phyloP scores from a whole-genome alignment of 64 coral and sea anemone species.

The Dendronephthya gigantea region DNA sequence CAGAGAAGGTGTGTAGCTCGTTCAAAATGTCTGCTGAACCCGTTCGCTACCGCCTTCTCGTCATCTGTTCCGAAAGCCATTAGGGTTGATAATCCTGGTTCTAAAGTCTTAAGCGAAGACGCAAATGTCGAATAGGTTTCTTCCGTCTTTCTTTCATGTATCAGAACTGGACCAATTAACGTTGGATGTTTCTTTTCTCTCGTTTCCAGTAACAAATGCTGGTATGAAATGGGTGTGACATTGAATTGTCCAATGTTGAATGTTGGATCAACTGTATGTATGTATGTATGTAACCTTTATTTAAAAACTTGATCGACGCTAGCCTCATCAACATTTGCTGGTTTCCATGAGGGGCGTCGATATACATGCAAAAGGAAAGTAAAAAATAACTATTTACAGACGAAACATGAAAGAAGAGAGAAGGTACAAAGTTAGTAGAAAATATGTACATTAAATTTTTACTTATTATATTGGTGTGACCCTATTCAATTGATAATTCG shows the following conservation, averaged over 20 bases:
- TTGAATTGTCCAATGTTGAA: neutral
- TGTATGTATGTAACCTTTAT: too few species aligned
- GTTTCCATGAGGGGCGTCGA: too few species aligned
- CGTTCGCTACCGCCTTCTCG: slow-evolving; percentile 33
- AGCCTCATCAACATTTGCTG: too few species aligned
- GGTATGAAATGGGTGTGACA: neutral
- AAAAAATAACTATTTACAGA: too few species aligned
- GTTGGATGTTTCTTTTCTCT: slow-evolving; percentile 21
- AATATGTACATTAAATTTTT: too few species aligned
- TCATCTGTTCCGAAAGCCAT: slow-evolving; percentile 49
- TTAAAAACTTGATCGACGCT: too few species aligned
- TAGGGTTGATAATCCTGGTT: slow-evolving; percentile 18
- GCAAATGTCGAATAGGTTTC: slow-evolving; percentile 25
- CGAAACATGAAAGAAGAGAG: too few species aligned
- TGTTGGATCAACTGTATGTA: neutral
- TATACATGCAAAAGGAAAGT: too few species aligned
- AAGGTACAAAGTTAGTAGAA: too few species aligned
- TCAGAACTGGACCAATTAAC: slow-evolving; percentile 38
- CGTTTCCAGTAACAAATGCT: neutral
- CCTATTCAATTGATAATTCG: too few species aligned
- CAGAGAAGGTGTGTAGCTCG: slow-evolving; percentile 34
- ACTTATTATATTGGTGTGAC: too few species aligned
- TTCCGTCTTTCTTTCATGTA: slow-evolving; percentile 36
- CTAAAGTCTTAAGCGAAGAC: slow-evolving; percentile 32
- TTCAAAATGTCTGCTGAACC: slow-evolving; percentile 31